A percentile compares a stretch with the other conserved stretches of the same genome.
Conservation (phyloP, 2,888 invertebrate species). For the Quadriops clusia region DNA sequence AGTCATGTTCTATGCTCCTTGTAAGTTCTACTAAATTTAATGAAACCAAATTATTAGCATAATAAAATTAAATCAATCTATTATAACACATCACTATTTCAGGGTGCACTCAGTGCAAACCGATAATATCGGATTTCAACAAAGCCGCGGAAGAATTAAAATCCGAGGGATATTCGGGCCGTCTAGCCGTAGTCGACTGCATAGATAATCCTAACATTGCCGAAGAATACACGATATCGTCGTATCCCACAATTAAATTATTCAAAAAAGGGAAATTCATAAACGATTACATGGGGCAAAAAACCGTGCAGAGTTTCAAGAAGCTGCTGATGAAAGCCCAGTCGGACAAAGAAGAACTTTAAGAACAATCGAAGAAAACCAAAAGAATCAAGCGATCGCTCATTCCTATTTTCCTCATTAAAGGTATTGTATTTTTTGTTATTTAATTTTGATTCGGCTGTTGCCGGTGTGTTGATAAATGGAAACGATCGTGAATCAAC, state of each 20-base stretch:
- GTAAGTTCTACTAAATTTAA: slow-evolving; percentile 38
- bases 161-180: slow-evolving; percentile 29
- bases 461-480: no score
- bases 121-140: slow-evolving; percentile 55
- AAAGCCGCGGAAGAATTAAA: slow-evolving; percentile 42
- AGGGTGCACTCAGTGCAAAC: slow-evolving; percentile 66
- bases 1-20: slow-evolving; percentile 69
- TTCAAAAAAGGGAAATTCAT: slow-evolving; percentile 43
- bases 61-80: background rate
- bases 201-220: slow-evolving; percentile 48
- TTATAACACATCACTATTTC: slow-evolving; percentile 20
- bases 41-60: slow-evolving; percentile 1
- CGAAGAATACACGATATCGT: slow-evolving; percentile 47
- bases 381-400: no score
- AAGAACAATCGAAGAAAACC: no score
- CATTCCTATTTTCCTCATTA: no score
- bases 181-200: slow-evolving; percentile 53
- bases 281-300: slow-evolving; percentile 45
- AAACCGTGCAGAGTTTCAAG: slow-evolving; percentile 44
- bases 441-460: no score
- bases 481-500: no score
- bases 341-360: slow-evolving; percentile 24
- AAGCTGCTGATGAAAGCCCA: slow-evolving; percentile 35
- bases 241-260: slow-evolving; percentile 57
- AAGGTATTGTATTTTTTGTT: no score